Evolutionary conservation across 1,140 invertebrate species (phyloP).

Genomic region (Cherax destructor): DNA sequence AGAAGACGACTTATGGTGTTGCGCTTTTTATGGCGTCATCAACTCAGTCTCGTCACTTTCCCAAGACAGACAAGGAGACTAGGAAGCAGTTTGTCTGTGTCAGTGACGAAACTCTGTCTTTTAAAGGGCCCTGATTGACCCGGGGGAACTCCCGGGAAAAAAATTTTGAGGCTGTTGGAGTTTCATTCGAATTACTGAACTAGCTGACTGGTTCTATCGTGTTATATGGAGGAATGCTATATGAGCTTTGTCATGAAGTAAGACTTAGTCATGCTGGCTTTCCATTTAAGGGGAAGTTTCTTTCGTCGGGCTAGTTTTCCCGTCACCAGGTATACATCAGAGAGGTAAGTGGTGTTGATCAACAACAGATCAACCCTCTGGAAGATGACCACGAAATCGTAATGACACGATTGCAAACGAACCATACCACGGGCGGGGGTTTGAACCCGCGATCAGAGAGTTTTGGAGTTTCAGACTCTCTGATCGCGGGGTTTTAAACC

Average conservation of each 20-base stretch:
- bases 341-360: conserved; percentile 88
- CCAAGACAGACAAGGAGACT: conserved; percentile 88
- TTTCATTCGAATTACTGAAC: conserved; percentile 83
- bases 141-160: conserved; percentile 85
- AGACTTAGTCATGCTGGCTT: conserved; percentile 77
- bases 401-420: too few species aligned
- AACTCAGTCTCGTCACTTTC: conserved; percentile 82
- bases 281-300: conserved; percentile 80
- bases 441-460: too few species aligned
- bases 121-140: conserved; percentile 87
- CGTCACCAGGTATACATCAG: conserved; percentile 86
- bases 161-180: conserved; percentile 92
- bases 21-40: conserved; percentile 74
- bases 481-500: too few species aligned
- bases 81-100: conserved; percentile 94
- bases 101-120: conserved; percentile 92
- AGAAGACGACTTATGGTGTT: conserved; percentile 72
- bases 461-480: too few species aligned
- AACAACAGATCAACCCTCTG: conserved; percentile 82
- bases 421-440: too few species aligned
- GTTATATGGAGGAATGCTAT: conserved; percentile 85
- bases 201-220: conserved; percentile 86
- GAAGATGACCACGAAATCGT: too few species aligned
- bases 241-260: conserved; percentile 82
- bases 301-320: conserved; percentile 82